Percentiles rank a stretch among this genome's conserved stretches.
These are phyloP conservation scores for Drosophila triauraria DNA, from an alignment of 1,140 invertebrate genomes.

Conservation along the genomic window DNA sequence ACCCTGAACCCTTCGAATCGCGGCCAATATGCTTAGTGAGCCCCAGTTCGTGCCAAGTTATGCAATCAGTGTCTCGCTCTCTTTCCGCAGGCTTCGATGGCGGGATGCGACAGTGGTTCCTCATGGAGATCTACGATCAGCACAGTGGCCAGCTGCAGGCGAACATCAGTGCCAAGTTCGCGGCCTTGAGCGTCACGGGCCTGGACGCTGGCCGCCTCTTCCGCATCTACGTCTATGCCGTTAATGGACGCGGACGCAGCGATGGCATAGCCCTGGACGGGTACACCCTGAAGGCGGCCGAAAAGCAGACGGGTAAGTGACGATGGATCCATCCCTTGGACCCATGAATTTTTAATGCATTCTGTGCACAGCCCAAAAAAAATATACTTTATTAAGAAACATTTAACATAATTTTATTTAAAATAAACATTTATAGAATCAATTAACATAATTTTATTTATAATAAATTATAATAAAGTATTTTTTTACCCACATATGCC, in stretches of 20 bases:
- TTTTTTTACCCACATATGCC: too few relatives aligned
- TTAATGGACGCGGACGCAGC: slow-evolving; percentile 88
- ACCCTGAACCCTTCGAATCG: slow-evolving; percentile 4
- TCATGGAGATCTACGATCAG: slow-evolving; percentile 91
- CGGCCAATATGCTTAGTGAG: slow-evolving; percentile 46
- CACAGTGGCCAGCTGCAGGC: slow-evolving; percentile 88
- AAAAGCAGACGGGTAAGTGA: slow-evolving; percentile 92
- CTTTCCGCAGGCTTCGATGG: slow-evolving; percentile 90
- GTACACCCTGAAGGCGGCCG: slow-evolving; percentile 90
- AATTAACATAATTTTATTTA: too few relatives aligned
- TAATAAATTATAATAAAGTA: too few relatives aligned
- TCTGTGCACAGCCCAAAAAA: slow-evolving; percentile 15
- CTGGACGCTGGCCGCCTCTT: slow-evolving; percentile 89
- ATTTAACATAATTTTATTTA: too few relatives aligned
- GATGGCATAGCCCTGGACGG: slow-evolving; percentile 87
- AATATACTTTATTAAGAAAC: too few relatives aligned
- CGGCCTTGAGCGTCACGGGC: slow-evolving; percentile 89
- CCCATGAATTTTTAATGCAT: slow-evolving; percentile 61
- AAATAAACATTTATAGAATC: too few relatives aligned
- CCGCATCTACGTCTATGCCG: slow-evolving; percentile 88
- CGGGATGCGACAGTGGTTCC: slow-evolving; percentile 89
- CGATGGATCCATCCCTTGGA: slow-evolving; percentile 6
- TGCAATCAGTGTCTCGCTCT: slow-evolving; percentile 17
- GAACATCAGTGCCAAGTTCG: slow-evolving; percentile 89
- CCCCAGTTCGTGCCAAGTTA: slow-evolving; percentile 48